Percentiles rank a stretch among this genome's conserved stretches.
Evolutionary conservation across 2,888 invertebrate species (phyloP).

Genomic region (Acrocera orbiculus): DNA sequence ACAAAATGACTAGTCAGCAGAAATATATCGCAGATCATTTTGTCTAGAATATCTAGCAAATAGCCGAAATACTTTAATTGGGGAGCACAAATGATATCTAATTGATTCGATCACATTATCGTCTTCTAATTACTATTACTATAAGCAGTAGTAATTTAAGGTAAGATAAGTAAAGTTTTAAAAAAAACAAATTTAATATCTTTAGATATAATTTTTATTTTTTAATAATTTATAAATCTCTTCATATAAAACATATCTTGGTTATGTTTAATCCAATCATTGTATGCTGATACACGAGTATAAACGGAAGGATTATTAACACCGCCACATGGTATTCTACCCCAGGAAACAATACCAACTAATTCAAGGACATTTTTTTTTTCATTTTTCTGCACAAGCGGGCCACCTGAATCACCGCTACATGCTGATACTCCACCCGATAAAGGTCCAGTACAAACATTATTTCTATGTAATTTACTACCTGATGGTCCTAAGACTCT

Average conservation of each 20-base stretch:
- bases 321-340: conserved; percentile 31
- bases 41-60: too few relatives aligned
- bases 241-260: too few relatives aligned
- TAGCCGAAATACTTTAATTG: too few relatives aligned
- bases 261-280: conserved; percentile 27
- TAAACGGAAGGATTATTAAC: conserved; percentile 30
- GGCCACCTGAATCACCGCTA: conserved; percentile 29
- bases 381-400: conserved; percentile 19
- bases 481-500: background rate
- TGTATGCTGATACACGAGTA: conserved; percentile 29
- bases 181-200: background rate
- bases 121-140: too few relatives aligned
- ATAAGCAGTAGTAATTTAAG: too few relatives aligned
- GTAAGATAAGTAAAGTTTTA: too few relatives aligned
- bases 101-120: too few relatives aligned
- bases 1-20: too few relatives aligned
- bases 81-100: too few relatives aligned
- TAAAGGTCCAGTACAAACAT: conserved; percentile 33
- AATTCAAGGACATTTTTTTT: conserved; percentile 16
- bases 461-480: conserved; percentile 19
- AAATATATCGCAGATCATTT: too few relatives aligned
- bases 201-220: background rate
- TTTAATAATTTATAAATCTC: background rate
- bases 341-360: conserved; percentile 36
- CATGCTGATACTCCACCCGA: conserved; percentile 31